These are phyloP conservation scores for Caranx ignobilis DNA, from an alignment of 2,113 vertebrate genomes.

Conservation along the genomic window DNA sequence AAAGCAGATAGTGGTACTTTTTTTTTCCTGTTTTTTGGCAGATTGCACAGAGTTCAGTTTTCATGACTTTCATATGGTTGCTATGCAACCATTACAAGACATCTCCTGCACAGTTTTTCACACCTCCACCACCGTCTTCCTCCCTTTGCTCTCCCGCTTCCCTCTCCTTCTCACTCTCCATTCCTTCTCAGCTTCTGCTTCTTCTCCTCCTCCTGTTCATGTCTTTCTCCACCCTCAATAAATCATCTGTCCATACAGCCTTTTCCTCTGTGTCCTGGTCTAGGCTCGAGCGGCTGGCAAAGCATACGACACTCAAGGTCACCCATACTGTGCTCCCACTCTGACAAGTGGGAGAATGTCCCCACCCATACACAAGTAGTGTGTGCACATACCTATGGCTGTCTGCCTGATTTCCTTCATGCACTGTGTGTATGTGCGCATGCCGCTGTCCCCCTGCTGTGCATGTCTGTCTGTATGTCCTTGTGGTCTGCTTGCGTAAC, in stretches of 20 bases:
- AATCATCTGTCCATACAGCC: not conserved
- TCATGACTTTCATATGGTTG: constrained; percentile 53
- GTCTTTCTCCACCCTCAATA: not conserved
- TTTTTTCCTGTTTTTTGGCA: constrained; percentile 29
- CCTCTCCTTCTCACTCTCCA: not conserved
- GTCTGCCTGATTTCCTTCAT: too few species aligned
- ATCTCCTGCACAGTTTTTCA: constrained; percentile 31
- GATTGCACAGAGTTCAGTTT: constrained; percentile 37
- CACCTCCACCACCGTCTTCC: constrained; percentile 3
- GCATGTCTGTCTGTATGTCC: constrained; percentile 14
- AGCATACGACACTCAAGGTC: constrained; percentile 47
- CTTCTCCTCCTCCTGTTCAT: not conserved
- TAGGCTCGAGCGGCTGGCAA: constrained; percentile 44
- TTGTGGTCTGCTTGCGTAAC: constrained; percentile 51
- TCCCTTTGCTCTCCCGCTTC: not conserved
- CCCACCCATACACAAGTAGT: not conserved
- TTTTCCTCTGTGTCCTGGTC: not conserved
- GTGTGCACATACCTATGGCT: not conserved
- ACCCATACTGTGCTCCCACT: constrained; percentile 23
- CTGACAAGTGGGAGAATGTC: not conserved
- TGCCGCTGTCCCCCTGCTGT: not conserved
- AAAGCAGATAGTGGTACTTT: constrained; percentile 20
- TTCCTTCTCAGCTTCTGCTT: not conserved
- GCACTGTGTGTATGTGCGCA: not conserved
- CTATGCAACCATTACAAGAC: constrained; percentile 53